Percentiles rank a stretch among this genome's conserved stretches.
Evolutionary conservation across 2,113 vertebrate species (phyloP).

Genomic region (Aythya baeri): DNA sequence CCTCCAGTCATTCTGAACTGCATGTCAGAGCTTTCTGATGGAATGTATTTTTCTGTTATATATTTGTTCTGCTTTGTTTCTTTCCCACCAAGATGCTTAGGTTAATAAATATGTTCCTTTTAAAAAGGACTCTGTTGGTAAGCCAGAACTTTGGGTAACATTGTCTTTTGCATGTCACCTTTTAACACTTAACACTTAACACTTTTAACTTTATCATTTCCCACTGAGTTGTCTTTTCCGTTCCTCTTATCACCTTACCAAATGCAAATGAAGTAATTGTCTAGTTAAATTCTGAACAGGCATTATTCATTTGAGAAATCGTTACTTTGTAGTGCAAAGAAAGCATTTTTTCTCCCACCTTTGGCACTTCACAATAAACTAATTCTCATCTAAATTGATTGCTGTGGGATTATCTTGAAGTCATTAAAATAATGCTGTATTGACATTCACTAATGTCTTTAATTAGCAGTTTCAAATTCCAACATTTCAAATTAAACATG

Average conservation of each 20-base stretch:
- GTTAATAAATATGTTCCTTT: not conserved
- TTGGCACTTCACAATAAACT: slow-evolving; percentile 84
- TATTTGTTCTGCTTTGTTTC: not conserved
- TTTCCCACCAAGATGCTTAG: not conserved
- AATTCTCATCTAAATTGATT: slow-evolving; percentile 91
- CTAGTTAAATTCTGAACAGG: slow-evolving; percentile 77
- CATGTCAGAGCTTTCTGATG: not conserved
- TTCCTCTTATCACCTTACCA: slow-evolving; percentile 67
- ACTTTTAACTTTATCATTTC: slow-evolving; percentile 36
- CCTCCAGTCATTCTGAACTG: not conserved
- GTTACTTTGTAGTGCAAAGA: slow-evolving; percentile 78
- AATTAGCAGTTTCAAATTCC: slow-evolving; percentile 87
- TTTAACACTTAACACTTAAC: slow-evolving; percentile 31
- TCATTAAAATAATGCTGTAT: slow-evolving; percentile 93
- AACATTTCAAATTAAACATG: slow-evolving; percentile 83
- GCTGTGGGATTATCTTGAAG: slow-evolving; percentile 86
- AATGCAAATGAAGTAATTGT: slow-evolving; percentile 79
- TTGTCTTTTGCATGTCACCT: slow-evolving; percentile 25
- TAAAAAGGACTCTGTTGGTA: not conserved
- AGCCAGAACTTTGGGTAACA: slow-evolving; percentile 21
- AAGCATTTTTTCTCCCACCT: slow-evolving; percentile 80
- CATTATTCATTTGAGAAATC: slow-evolving; percentile 83
- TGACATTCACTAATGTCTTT: slow-evolving; percentile 88
- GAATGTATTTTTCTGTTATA: not conserved
- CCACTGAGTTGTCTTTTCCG: slow-evolving; percentile 59